Percentiles rank a stretch among this genome's conserved stretches.
These are phyloP conservation scores for Lagopus muta DNA, from an alignment of 2,113 vertebrate genomes.

Conservation along the genomic window DNA sequence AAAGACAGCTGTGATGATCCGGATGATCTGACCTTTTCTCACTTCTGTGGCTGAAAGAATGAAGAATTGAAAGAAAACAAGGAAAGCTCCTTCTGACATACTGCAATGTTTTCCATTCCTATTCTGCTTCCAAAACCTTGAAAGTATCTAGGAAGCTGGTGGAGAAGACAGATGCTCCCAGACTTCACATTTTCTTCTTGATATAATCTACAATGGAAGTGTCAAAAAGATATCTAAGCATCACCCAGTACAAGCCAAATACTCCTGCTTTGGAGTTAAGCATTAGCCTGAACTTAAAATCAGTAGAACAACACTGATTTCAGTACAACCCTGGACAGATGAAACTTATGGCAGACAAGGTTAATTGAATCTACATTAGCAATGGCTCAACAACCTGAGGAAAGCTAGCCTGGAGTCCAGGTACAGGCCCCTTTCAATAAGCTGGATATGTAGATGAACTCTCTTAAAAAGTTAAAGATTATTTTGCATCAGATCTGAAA, in stretches of 20 bases:
- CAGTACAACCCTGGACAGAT: neutral
- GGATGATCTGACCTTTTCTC: neutral
- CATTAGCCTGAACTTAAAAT: neutral
- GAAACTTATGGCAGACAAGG: neutral
- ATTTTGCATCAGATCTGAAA: neutral
- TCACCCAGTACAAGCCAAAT: neutral
- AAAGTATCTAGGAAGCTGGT: neutral
- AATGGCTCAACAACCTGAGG: neutral
- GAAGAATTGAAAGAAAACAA: neutral
- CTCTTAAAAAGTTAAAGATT: neutral
- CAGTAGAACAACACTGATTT: neutral
- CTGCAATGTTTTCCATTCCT: neutral
- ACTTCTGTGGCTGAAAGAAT: neutral
- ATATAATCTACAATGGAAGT: neutral
- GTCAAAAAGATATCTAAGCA: neutral
- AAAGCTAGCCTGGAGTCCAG: neutral
- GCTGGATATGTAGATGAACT: neutral
- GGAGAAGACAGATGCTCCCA: neutral
- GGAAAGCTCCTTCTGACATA: neutral
- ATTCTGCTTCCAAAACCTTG: neutral
- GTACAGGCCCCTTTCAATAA: neutral
- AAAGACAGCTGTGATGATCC: neutral
- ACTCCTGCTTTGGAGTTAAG: neutral
- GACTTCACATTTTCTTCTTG: accelerated
- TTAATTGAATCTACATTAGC: neutral